phyloP scores from a whole-genome alignment of 2,113 vertebrate genomes.

The Gopherus evgoodei region DNA sequence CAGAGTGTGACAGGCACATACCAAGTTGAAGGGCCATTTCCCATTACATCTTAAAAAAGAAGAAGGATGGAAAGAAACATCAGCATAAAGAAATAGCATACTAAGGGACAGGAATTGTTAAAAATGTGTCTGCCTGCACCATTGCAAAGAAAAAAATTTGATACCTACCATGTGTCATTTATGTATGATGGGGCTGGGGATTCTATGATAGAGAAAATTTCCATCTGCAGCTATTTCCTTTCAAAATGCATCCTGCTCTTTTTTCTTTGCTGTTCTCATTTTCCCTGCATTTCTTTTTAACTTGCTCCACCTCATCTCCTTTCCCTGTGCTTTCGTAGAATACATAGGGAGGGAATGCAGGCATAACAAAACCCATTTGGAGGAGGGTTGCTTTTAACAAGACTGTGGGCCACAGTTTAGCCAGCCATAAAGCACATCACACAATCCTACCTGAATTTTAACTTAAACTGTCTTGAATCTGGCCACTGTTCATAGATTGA shows the following conservation, averaged over 20 bases:
- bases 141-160: neutral
- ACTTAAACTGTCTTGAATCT: neutral
- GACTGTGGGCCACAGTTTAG: neutral
- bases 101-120: slow-evolving; percentile 43
- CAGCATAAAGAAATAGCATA: slow-evolving; percentile 56
- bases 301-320: neutral
- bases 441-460: neutral
- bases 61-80: slow-evolving; percentile 27
- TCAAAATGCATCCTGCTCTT: slow-evolving; percentile 37
- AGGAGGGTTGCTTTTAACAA: slow-evolving; percentile 2
- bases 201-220: neutral
- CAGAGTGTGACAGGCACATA: slow-evolving; percentile 68
- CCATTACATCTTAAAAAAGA: neutral
- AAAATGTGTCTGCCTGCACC: neutral
- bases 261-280: neutral
- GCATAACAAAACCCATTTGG: neutral
- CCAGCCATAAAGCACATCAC: neutral
- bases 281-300: neutral
- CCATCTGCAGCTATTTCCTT: slow-evolving; percentile 17
- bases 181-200: neutral
- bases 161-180: neutral
- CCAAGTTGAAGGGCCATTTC: slow-evolving; percentile 68
- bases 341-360: neutral
- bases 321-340: slow-evolving; percentile 11
- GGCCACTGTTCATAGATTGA: neutral